Evolutionary conservation across 2,113 vertebrate species (phyloP), one percentile per base, ranked within the genome.

Genomic region (Quiscalus mexicanus): DNA sequence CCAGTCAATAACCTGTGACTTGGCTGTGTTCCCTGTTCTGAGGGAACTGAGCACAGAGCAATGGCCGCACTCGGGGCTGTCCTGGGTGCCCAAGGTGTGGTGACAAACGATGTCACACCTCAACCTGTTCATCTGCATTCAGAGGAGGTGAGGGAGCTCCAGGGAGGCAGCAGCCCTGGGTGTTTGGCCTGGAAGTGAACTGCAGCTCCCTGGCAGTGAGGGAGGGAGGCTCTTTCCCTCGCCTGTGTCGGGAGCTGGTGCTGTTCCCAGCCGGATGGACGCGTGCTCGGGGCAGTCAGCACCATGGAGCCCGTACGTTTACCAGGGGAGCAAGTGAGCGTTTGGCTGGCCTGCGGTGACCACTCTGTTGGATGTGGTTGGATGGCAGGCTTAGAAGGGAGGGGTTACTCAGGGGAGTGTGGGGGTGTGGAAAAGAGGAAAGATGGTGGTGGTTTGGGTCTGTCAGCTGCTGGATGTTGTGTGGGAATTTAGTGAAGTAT

Each of bases 61-160:
- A 1, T 31, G 58, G 16, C 55, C 15, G 56, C 30, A 4, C 55
- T 39, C 49, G 9, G 60, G 55, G 67, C 75, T 3, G 5, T 63
- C 70, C 70, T 33, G 78, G 53, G 14, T 75, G 83, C 91, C 67
- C 58, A 62, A 15, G 65, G 74, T 5, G 1, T 8, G 41, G 14
- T 35, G 50, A 45, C 49, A 60, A 60, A 23, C 27, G 2, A 20
- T 20, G 78, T 87, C 93, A 63, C 11, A 1, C 84, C 90, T 97
- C 49, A 55, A 80, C 90, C 91, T 93, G 93, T 77, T 94, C 3
- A 0, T 35, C 94, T 77, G 84, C 45, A 92, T 95, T 79, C 55
- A 35, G 89, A 71, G 70, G 67, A 65, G 67, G 8, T 87, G 84
- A 49, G n/a, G 39, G 52, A 94, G 67, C 71, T 80, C 49, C 35